Evolutionary conservation across 2,797 vertebrate genomes (phyloP), one percentile per base, ranked within the genome.

Genomic region (Enteromius fasciolatus): DNA sequence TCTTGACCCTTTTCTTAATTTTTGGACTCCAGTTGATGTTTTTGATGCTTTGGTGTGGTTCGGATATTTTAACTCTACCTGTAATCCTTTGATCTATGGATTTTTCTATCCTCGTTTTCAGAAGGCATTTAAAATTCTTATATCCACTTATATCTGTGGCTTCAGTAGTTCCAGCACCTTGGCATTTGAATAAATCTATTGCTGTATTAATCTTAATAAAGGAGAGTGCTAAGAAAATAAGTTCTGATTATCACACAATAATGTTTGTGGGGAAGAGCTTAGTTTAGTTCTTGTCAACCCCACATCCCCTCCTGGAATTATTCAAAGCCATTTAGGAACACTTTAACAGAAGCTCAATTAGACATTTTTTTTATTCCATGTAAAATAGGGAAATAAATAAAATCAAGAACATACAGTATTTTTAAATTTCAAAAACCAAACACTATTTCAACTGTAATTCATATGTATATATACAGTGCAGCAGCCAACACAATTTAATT

Each of bases 21-120:
- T 84, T 33, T 78, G 69, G 11, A 84, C 82, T 1, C 85, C 85
- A 41, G 2, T 48, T 10, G 75, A 86, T 61, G 82, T 86, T 23
- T 86, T 83, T 66, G 74, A 86, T 36, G 81, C 61, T 7, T 76
- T 86, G 31, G 68, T 85, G 7, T 87, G 87, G 82, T 78, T 87
- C 17, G 79, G 78, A 0, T 86, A 86, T 57, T 67, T 86, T 39
- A 87, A 86, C 73, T 87, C 86, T 1, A 86, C 78, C 8, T 85
- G 66, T 44, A 86, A 87, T 14, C 84, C 84, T 8, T 54, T 85
- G 63, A 25, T 87, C 14, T 87, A 84, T 84, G 84, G 75, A 3
- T 81, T 87, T 20, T 88, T 88, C 23, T 88, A 82, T 78, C 79
- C 80, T 0, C 61, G 78, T 9, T 85, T 85, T 66, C 80, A 82